Base-by-base conservation (phyloP, 2,888 invertebrate genomes). In the Rhagophthalmus giganteus region DNA sequence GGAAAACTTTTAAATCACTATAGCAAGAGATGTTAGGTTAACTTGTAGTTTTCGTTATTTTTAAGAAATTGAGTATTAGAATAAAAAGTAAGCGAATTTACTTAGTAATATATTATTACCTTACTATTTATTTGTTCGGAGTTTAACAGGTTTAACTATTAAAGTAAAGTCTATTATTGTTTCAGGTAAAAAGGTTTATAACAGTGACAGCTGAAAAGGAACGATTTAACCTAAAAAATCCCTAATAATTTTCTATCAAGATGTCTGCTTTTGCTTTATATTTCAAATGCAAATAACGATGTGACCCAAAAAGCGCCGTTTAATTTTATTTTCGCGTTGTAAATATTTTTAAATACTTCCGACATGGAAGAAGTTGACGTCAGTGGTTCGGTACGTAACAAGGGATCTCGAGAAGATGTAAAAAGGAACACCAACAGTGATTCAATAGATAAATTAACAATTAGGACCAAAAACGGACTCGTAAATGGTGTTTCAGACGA, bases 211-310 rank as follows among this genome's bases (percentile, higher is more conserved):
- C 37, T 33, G 20, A 20, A 40, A n/a, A 39, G 28, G 30, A 44
- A 11, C n/a, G 28, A 20, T 3, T 39, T 56, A 58, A 61, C 59
- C 58, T 59, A 51, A 61, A 61, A 61, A 49, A 39, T 58, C 62
- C 63, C 61, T 58, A 44, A 47, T 59, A 27, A 41, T 56, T 57
- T 54, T 52, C 58, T 48, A 55, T 58, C 62, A 63, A 63, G 58
- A 63, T 63, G 62, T 62, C 62, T 55, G 60, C 61, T 61, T 59
- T 57, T 57, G 57, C 46, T 57, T 55, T 59, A 51, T 47, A 50
- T 56, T 58, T 58, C 50, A 52, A 59, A 54, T 30, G 34, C 39
- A 32, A 54, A 40, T 33, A 33, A 58, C 33, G 26, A 38, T 41
- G 20, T 41, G 37, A 46, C 30, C 46, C 16, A 38, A 10, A 25